Base-by-base conservation (phyloP, 23 tunicate genomes). In the Styela clava region DNA sequence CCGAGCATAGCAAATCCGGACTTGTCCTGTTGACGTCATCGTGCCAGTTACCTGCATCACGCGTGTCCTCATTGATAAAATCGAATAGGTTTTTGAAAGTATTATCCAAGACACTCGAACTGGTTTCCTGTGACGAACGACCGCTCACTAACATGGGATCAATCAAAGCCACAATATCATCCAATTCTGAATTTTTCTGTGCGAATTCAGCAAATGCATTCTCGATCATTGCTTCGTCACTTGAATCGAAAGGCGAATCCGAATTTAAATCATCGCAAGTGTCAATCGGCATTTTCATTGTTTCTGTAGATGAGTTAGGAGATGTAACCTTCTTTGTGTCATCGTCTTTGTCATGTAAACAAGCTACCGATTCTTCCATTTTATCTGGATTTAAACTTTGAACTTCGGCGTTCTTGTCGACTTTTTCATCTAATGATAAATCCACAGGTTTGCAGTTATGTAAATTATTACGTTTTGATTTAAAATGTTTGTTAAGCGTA, bases 151-250 rank as follows among this genome's bases (percentile, higher is more conserved):
- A 67, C 1, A 29, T 67, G 16, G 71, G 71, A 1, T 67, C 71
- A 1, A 67, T 67, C 31, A 67, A 22, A 67, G 71, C 71, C 31
- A 67, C 31, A 1, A 67, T 67, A 29, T 67, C 71, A 29, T 67
- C 71, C 16, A 67, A 24, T 25, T 67, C 71, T 27, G 1, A 18
- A 67, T 67, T 67, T 29, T 67, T 67, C 31, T 27, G 31, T 16
- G 71, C 31, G 24, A 67, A 67, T 16, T 67, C 71, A 27, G 24
- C 30, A 67, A 67, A 67, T 18, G 31, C 31, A 1, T 27, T 29
- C 0, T 67, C 71, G 71, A 67, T 22, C 1, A 67, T 67, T 25
- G 31, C 31, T 24, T 67, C 31, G 0, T 67, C 71, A 44, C 56
- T 44, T 7, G 56, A 44, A 12, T 44, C 56, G 12, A 44, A 44